These are phyloP conservation scores for Nesometra sesokonis DNA, from an alignment of 35 echinoderm and acorn worm genomes.

Conservation along the genomic window DNA sequence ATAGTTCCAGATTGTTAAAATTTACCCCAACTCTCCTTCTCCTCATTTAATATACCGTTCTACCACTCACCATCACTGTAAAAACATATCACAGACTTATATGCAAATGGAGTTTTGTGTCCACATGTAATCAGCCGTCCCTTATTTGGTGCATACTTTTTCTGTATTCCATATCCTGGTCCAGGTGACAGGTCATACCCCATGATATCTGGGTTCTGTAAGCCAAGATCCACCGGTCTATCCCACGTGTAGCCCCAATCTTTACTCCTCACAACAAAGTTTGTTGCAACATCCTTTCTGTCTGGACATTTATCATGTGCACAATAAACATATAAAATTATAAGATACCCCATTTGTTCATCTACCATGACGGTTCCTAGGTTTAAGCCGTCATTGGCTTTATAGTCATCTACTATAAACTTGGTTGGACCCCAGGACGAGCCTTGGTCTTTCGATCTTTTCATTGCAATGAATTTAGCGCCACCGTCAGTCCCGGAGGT, in stretches of 20 bases:
- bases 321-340: slow-evolving; percentile 65
- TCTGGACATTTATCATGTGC: slow-evolving; percentile 31
- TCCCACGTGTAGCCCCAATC: slow-evolving; percentile 79
- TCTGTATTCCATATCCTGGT: slow-evolving; percentile 89
- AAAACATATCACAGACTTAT: slow-evolving; percentile 38
- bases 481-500: slow-evolving; percentile 18
- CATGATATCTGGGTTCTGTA: slow-evolving; percentile 18
- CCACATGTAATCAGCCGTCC: slow-evolving; percentile 76
- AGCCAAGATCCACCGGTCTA: slow-evolving; percentile 32
- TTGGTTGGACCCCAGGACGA: slow-evolving; percentile 16
- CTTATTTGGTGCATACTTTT: slow-evolving; percentile 51
- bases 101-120: slow-evolving; percentile 32
- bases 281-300: slow-evolving; percentile 3
- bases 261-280: slow-evolving; percentile 25
- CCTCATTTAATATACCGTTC: too few species aligned
- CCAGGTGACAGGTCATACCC: slow-evolving; percentile 42
- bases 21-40: too few species aligned
- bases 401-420: slow-evolving; percentile 41
- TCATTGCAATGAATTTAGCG: slow-evolving; percentile 71
- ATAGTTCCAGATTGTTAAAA: too few species aligned
- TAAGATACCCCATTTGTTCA: slow-evolving; percentile 26
- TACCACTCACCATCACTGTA: slow-evolving; percentile 74
- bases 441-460: slow-evolving; percentile 36
- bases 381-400: slow-evolving; percentile 64
- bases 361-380: slow-evolving; percentile 50